phyloP scores from a whole-genome alignment of 2,888 invertebrate species.

The Aporophyla lueneburgensis region DNA sequence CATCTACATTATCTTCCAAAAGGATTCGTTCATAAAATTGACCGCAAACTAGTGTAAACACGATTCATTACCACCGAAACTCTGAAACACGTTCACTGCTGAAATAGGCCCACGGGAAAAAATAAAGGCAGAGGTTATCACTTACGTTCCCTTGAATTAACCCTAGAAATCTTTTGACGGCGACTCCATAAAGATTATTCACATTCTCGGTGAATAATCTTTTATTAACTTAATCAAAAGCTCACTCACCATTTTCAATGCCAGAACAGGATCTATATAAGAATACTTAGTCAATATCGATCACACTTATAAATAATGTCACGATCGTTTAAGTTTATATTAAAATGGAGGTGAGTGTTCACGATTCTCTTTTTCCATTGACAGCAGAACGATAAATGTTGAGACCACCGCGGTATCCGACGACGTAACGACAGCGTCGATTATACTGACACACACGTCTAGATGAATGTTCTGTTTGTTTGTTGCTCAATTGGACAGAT shows the following conservation, averaged over 20 bases:
- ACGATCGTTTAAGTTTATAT: slow-evolving; percentile 47
- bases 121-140: slow-evolving; percentile 52
- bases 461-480: slow-evolving; percentile 20
- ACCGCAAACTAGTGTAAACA: slow-evolving; percentile 1
- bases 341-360: slow-evolving; percentile 32
- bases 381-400: slow-evolving; percentile 62
- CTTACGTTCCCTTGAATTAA: too few species aligned
- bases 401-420: slow-evolving; percentile 56
- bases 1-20: not conserved
- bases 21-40: not conserved
- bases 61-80: too few species aligned
- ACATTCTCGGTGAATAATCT: not conserved
- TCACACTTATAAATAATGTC: slow-evolving; percentile 51
- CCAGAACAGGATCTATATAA: slow-evolving; percentile 27
- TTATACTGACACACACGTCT: slow-evolving; percentile 46
- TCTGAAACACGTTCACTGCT: too few species aligned
- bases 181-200: not conserved
- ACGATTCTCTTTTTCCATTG: slow-evolving; percentile 60
- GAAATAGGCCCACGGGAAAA: too few species aligned
- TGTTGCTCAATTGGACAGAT: not conserved
- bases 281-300: slow-evolving; percentile 40
- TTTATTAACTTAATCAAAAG: slow-evolving; percentile 19
- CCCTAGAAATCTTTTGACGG: not conserved
- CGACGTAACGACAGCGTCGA: slow-evolving; percentile 62
- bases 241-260: slow-evolving; percentile 46